Evolutionary conservation across 2,113 vertebrate species (phyloP), one percentile per base, ranked within the genome.

Genomic region (Rhinogobius similis): DNA sequence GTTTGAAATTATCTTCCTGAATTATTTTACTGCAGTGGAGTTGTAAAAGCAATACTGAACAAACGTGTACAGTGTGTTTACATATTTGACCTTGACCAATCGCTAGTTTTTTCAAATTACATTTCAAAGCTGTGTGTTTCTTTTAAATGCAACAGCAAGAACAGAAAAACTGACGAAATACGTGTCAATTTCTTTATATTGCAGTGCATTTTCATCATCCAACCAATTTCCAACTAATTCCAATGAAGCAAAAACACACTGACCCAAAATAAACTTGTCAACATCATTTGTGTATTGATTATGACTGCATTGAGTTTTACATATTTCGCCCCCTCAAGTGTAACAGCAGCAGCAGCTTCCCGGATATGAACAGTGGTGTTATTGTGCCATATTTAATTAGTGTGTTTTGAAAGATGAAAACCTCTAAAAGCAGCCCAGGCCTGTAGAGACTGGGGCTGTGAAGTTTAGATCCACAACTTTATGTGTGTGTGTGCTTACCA

Each of bases 321-420:
- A 67, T 75, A 55, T 80, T 65, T 80, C 26, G 56, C 71, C 29
- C 72, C 44, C 59, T 38, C 55, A 20, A 78, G 72, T 62, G 53
- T 78, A 78, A 79, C 29, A 82, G 50, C 72, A 11, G 32, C 32
- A 36, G 32, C 39, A 78, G 67, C 77, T 50, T 52, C 62, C 13
- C 13, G 18, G 73, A 83, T 82, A 85, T 73, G 24, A 75, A 75
- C 73, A 27, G 10, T 52, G 69, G 72, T 86, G 70, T 83, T 75
- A 67, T 84, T 88, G 75, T 88, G 82, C 83, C 80, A 86, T 55
- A 85, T 83, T 87, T 83, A 88, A 87, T 88, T 69, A 87, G 67
- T 39, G 76, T 43, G 76, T 89, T 90, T 83, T 75, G 82, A 84
- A 89, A 79, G 73, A 79, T 56, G 39, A 67, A 88, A 88, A 76